phyloP scores from a whole-genome alignment of 2,888 invertebrate species.

The Odontocolon sp. region DNA sequence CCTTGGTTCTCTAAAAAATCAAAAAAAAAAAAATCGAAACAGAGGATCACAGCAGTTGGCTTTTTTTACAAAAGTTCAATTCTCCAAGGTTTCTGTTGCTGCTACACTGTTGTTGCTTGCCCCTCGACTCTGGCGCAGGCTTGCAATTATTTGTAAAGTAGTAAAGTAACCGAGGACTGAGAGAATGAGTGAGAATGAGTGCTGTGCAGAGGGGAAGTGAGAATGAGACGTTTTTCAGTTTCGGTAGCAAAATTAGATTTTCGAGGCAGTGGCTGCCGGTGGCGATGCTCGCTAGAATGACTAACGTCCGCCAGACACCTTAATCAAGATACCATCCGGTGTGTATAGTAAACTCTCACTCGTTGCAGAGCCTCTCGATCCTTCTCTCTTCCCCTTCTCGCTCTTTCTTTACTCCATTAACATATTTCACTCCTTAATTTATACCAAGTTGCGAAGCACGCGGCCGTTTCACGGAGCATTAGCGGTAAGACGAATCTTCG shows the following conservation, averaged over 20 bases:
- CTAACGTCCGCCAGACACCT: conserved; percentile 74
- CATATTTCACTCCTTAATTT: conserved; percentile 77
- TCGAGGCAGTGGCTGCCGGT: conserved; percentile 64
- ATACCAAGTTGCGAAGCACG: conserved; percentile 63
- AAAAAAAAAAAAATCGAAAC: too few relatives aligned
- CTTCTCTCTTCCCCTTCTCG: conserved; percentile 43
- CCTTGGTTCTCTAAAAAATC: too few relatives aligned
- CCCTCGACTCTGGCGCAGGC: conserved; percentile 58
- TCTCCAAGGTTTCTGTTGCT: conserved; percentile 63
- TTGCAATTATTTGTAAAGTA: conserved; percentile 13
- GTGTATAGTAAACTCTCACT: conserved; percentile 26
- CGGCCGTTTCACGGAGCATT: conserved; percentile 74
- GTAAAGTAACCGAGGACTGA: background rate
- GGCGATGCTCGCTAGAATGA: conserved; percentile 61
- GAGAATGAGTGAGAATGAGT: too few relatives aligned
- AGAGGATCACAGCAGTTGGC: too few relatives aligned
- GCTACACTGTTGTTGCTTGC: conserved; percentile 59
- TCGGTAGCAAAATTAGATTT: conserved; percentile 73
- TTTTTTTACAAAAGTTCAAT: conserved; percentile 19
- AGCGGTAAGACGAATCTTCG: conserved; percentile 68
- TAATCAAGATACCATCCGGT: conserved; percentile 75
- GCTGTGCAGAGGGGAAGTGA: conserved; percentile 55
- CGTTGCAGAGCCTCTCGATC: conserved; percentile 20
- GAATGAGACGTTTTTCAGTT: conserved; percentile 66
- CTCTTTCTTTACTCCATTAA: conserved; percentile 71